Conservation (phyloP, 2,113 vertebrate species). For the Carassius auratus region DNA sequence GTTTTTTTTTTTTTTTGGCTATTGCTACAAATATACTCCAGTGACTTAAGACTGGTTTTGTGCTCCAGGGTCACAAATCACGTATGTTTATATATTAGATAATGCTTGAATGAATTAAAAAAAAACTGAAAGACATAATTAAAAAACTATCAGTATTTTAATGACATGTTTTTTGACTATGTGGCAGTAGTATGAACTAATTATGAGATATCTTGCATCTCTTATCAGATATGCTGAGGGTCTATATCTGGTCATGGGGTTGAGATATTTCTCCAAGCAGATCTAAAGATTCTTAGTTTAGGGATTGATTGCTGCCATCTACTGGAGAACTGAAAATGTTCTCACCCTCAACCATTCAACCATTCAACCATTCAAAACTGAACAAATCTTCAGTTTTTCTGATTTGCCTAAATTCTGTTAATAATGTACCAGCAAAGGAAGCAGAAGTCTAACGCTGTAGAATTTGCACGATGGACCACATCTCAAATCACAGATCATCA, state of each 20-base stretch:
- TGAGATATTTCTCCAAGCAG: constrained; percentile 67
- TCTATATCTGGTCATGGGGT: constrained; percentile 55
- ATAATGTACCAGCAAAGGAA: background rate
- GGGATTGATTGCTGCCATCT: constrained; percentile 76
- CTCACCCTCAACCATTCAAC: too few species aligned
- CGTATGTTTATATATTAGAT: constrained; percentile 10
- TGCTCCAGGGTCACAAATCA: too few species aligned
- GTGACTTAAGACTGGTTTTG: too few species aligned
- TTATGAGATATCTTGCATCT: background rate
- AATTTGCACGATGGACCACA: constrained; percentile 69
- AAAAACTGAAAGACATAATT: background rate
- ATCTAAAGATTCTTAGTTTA: constrained; percentile 70
- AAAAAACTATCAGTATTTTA: background rate
- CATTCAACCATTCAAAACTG: too few species aligned
- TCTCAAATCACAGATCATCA: constrained; percentile 69
- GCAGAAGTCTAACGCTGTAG: background rate
- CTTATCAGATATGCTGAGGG: constrained; percentile 76
- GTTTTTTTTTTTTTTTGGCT: too few species aligned
- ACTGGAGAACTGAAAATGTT: constrained; percentile 76
- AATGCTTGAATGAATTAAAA: background rate
- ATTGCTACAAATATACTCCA: too few species aligned
- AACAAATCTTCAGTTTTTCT: background rate
- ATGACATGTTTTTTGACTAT: background rate
- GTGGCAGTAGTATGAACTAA: background rate
- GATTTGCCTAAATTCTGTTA: background rate